Evolutionary conservation across 2,797 vertebrate genomes (phyloP).

Genomic region (Poeciliopsis infans): DNA sequence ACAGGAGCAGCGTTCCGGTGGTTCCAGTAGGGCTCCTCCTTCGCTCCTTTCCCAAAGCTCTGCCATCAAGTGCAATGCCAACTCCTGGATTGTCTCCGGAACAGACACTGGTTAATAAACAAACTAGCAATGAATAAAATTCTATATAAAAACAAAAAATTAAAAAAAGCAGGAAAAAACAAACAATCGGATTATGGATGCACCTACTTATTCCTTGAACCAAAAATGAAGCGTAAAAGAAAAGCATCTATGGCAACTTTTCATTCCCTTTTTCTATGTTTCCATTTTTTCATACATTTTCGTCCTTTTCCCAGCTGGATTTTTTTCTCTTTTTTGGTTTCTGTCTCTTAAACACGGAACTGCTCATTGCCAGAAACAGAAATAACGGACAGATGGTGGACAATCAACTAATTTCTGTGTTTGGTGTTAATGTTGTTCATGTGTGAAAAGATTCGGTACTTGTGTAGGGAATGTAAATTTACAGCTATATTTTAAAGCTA

Average conservation of each 20-base stretch:
- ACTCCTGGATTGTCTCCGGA: constrained; percentile 95
- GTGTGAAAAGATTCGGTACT: constrained; percentile 99
- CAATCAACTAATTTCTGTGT: constrained; percentile 99
- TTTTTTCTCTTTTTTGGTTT: constrained; percentile 50
- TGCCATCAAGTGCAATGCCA: constrained; percentile 99
- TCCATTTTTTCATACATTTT: constrained; percentile 87
- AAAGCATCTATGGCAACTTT: constrained; percentile 92
- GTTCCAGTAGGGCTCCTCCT: constrained; percentile 93
- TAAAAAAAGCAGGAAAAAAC: constrained; percentile 62
- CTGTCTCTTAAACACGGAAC: constrained; percentile 84
- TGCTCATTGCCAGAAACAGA: constrained; percentile 88
- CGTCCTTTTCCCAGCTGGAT: constrained; percentile 81
- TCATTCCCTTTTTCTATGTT: constrained; percentile 98
- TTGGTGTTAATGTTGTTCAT: constrained; percentile 98
- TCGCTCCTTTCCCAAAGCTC: constrained; percentile 81
- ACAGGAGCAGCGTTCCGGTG: constrained; percentile 98
- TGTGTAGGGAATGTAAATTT: constrained; percentile 99
- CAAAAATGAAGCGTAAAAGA: constrained; percentile 92
- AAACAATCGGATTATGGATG: constrained; percentile 85
- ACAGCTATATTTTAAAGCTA: constrained; percentile 99
- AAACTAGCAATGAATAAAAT: constrained; percentile 72
- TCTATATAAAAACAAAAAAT: constrained; percentile 42
- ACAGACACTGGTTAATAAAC: constrained; percentile 89
- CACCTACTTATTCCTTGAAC: constrained; percentile 98
- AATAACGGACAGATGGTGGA: constrained; percentile 97